Conservation (phyloP, 2,888 invertebrate genomes). For the Actias luna region DNA sequence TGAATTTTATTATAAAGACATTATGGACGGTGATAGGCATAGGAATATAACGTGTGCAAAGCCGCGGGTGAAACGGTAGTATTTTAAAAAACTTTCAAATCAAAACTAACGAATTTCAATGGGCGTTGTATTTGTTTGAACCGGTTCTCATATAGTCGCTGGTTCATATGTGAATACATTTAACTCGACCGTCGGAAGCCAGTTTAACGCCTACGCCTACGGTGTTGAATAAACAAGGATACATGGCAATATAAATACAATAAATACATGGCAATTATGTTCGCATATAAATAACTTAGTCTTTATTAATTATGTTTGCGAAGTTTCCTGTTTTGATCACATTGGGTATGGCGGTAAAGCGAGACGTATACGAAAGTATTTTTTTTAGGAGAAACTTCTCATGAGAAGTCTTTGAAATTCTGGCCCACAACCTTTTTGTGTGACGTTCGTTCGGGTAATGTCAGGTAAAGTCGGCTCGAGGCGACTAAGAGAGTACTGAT, state of each 20-base stretch:
- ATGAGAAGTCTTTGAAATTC: no score
- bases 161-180: not conserved
- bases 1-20: no score
- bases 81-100: not conserved
- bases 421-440: no score
- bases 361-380: not conserved
- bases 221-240: not conserved
- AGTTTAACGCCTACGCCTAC: not conserved
- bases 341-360: not conserved
- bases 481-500: no score
- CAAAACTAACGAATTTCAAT: not conserved
- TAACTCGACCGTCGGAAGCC: not conserved
- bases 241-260: no score
- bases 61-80: no score
- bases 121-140: not conserved
- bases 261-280: not conserved
- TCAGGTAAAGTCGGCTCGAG: no score
- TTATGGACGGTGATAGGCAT: no score
- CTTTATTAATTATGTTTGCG: not conserved
- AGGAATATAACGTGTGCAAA: no score
- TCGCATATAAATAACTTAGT: not conserved
- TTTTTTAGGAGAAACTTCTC: no score
- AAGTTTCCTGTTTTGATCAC: not conserved
- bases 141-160: not conserved
- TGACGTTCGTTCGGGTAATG: no score